Percentiles rank a stretch among this genome's conserved stretches.
Evolutionary conservation across 2,113 vertebrate species (phyloP).

Genomic region (Hymenochirus boettgeri): DNA sequence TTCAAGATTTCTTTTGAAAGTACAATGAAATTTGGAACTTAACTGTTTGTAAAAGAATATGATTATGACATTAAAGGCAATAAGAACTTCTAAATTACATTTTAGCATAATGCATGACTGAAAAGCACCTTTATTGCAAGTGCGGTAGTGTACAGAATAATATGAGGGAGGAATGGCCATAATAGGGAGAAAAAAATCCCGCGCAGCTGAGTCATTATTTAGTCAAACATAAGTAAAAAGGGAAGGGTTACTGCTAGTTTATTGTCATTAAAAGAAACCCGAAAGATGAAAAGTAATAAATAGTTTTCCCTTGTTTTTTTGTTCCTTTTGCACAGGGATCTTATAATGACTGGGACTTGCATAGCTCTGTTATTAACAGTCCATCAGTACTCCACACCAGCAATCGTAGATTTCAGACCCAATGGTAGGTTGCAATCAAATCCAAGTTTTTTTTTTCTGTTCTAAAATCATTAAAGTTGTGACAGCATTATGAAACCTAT

Average conservation of each 20-base stretch:
- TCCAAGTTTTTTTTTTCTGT: slow-evolving; percentile 17
- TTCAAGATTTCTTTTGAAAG: no score
- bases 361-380: slow-evolving; percentile 7
- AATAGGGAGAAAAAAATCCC: slow-evolving; percentile 30
- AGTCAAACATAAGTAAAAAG: slow-evolving; percentile 31
- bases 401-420: background rate
- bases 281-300: slow-evolving; percentile 14
- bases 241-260: slow-evolving; percentile 36
- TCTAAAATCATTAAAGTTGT: slow-evolving; percentile 24
- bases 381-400: slow-evolving; percentile 4
- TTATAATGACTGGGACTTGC: slow-evolving; percentile 6
- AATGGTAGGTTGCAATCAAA: background rate
- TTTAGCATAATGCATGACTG: slow-evolving; percentile 24
- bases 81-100: slow-evolving; percentile 35
- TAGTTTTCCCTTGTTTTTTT: slow-evolving; percentile 25
- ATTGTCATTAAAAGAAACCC: slow-evolving; percentile 26
- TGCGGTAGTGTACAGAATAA: slow-evolving; percentile 32
- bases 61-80: slow-evolving; percentile 33
- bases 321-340: slow-evolving; percentile 11
- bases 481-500: no score
- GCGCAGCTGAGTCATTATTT: slow-evolving; percentile 36
- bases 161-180: slow-evolving; percentile 15
- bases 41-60: slow-evolving; percentile 24
- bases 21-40: slow-evolving; percentile 8
- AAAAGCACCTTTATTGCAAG: slow-evolving; percentile 35